Conservation (phyloP, 2,888 invertebrate genomes). For the Leucoma salicis region DNA sequence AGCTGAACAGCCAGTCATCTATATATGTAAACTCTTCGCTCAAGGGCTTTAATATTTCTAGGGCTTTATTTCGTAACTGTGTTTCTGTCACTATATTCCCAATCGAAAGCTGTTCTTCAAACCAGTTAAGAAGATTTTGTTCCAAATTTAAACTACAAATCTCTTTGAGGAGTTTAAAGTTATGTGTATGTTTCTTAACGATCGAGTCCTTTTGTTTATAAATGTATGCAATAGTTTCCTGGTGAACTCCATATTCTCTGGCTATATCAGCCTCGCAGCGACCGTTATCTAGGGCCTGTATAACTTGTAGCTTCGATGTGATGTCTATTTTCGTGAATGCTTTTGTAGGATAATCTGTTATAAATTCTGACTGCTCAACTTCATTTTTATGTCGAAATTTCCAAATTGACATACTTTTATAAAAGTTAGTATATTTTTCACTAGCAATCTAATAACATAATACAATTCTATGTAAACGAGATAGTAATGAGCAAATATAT, state of each 20-base stretch:
- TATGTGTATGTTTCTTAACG: conserved; percentile 37
- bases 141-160: conserved; percentile 36
- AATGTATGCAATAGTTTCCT: conserved; percentile 39
- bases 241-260: conserved; percentile 41
- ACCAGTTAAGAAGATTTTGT: conserved; percentile 41
- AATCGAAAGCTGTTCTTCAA: conserved; percentile 32
- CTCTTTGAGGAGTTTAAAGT: conserved; percentile 32
- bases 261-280: conserved; percentile 42
- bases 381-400: conserved; percentile 30
- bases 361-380: conserved; percentile 30
- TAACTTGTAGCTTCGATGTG: conserved; percentile 40
- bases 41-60: conserved; percentile 33
- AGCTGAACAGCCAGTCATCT: conserved; percentile 42
- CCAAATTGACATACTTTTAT: conserved; percentile 32
- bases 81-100: conserved; percentile 36
- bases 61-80: conserved; percentile 31
- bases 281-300: conserved; percentile 45
- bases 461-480: no score
- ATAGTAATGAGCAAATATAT: no score
- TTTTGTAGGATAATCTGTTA: conserved; percentile 26
- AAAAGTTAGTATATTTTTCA: no score
- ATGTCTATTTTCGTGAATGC: conserved; percentile 35
- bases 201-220: conserved; percentile 42
- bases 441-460: no score
- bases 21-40: conserved; percentile 35